Conservation (phyloP, 2,797 vertebrate species). For the Sebastes ruberrimus region DNA sequence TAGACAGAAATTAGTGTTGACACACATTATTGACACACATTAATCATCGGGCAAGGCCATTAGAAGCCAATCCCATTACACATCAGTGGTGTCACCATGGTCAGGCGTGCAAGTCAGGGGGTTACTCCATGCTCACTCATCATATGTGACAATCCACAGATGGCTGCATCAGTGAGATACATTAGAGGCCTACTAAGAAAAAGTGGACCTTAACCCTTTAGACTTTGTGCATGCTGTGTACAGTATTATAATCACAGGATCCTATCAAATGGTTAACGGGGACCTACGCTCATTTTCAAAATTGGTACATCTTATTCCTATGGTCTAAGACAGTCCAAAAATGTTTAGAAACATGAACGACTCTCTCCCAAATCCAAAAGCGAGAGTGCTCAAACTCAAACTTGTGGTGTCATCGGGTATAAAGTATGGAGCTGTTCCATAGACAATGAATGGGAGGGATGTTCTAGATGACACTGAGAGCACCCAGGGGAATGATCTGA, state of each 20-base stretch:
- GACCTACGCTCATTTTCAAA: too few relatives aligned
- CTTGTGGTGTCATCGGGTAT: too few relatives aligned
- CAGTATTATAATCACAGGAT: background rate
- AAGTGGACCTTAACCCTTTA: background rate
- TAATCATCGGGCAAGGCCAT: slow-evolving; percentile 51
- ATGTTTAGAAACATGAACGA: too few relatives aligned
- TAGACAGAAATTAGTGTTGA: slow-evolving; percentile 22
- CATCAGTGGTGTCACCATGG: slow-evolving; percentile 23
- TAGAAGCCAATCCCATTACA: slow-evolving; percentile 52
- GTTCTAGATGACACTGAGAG: too few relatives aligned
- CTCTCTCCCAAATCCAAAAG: too few relatives aligned
- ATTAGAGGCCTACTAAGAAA: slow-evolving; percentile 25
- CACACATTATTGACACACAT: slow-evolving; percentile 42
- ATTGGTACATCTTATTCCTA: too few relatives aligned
- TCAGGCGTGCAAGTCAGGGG: slow-evolving; percentile 24
- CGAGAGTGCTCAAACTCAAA: too few relatives aligned
- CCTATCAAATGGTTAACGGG: background rate
- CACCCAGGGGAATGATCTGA: too few relatives aligned
- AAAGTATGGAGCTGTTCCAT: too few relatives aligned
- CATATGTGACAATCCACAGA: slow-evolving; percentile 52
- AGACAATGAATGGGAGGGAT: too few relatives aligned
- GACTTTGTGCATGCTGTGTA: slow-evolving; percentile 5
- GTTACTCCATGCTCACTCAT: slow-evolving; percentile 49
- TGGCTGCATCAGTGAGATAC: slow-evolving; percentile 37
- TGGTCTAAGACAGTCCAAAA: too few relatives aligned